Evolutionary conservation across 2,888 invertebrate species (phyloP), one percentile per base, ranked within the genome.

Genomic region (Trimorus sp.): DNA sequence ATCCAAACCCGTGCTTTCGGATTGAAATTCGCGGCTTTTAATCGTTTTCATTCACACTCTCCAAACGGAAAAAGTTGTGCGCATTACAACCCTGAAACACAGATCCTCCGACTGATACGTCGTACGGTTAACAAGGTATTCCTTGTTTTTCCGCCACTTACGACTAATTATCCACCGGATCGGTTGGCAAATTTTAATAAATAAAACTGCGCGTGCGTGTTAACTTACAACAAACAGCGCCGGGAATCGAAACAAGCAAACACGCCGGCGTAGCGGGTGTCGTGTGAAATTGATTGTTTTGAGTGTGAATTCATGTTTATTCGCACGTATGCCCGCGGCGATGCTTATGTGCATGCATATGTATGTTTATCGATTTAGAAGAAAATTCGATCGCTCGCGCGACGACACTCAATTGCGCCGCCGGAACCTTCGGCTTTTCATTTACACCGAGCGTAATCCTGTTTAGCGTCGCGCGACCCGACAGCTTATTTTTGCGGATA

Each of bases 241-340:
- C 65, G 65, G 40, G 56, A 74, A 56, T 65, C 63, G 38, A 49
- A 74, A 65, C 74, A 74, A 65, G 65, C 38, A 74, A 65, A 74
- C 65, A 65, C 40, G 26, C 11, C 11, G 16, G 42, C 56, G 74
- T 58, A 65, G 58, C 48, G 56, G 42, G 45, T 45, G 60, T 60
- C 66, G 66, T 15, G 60, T 60, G 75, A 59, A 75, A 75, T 53
- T 74, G 66, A 75, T 68, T 75, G 60, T 75, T 74, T 56, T 37
- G 65, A 45, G 53, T 66, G 59, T 66, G 66, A 65, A 74, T 63
- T 16, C 51, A 26, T 65, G 74, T 74, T 74, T 65, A 65, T 74
- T 74, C 58, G 36, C 56, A 66, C 54, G 36, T 37, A 51, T 15
- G 65, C 74, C 51, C 45, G 36, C 37, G 63, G 59, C 42, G 4